Evolutionary conservation across 2,797 vertebrate species (phyloP), one percentile per base, ranked within the genome.

Genomic region (Xyrichtys novacula): DNA sequence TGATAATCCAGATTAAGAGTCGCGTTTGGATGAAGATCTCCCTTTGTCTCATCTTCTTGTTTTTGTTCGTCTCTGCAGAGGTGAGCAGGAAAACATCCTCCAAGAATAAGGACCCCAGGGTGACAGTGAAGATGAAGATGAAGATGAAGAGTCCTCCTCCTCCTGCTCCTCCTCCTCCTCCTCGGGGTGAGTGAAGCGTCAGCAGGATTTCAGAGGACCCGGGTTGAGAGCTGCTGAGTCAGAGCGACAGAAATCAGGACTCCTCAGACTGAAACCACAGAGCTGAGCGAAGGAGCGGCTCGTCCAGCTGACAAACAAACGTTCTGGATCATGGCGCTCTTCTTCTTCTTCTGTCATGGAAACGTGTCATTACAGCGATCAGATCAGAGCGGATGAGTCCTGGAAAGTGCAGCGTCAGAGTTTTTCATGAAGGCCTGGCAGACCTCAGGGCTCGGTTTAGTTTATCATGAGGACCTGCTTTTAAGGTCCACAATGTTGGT

Each of bases 361-460:
- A 80, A 84, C 66, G 26, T 71, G 65, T 76, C 57, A 50, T 77
- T 66, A 65, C 47, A 52, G 63, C 48, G 66, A 75, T 78, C 73
- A 49, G 56, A 48, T 36, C 57, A 20, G 28, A 69, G 29, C 7
- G 5, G 31, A 11, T 20, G 6, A 23, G 25, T 16, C 31, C n/a
- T 66, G 74, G 74, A 80, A 79, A 72, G 1, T 52, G 71, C 65
- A 44, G 54, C 47, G 15, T 78, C 67, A 65, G 76, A n/a, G 29
- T 43, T 65, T 74, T 71, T 71, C 31, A 34, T 28, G 52, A 70
- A 36, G 34, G 55, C 60, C 54, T 44, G 69, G 76, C 70, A 68
- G 38, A 58, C 53, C 50, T 10, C 1, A 55, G 54, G 64, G 44
- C 69, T 53, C 11, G 14, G 20, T 58, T 68, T 49, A 25, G 48